Conservation (phyloP, 2,797 vertebrate species). For the Ispidina lecontei region DNA sequence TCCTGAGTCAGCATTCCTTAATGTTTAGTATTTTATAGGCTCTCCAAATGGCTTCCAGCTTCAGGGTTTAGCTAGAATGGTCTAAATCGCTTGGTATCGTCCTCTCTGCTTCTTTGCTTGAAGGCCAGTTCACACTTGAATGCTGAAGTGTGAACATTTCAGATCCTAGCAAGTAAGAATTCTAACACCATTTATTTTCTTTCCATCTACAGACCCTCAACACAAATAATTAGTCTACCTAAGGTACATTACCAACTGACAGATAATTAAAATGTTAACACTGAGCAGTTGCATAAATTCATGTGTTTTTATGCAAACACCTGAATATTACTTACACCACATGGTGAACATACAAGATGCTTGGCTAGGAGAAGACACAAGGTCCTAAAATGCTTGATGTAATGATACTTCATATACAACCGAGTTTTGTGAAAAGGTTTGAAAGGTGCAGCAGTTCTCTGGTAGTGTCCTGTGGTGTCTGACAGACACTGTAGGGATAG, state of each 20-base stretch:
- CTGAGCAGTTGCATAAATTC: background rate
- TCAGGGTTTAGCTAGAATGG: background rate
- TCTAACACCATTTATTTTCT: background rate
- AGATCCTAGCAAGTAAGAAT: background rate
- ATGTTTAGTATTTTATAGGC: background rate
- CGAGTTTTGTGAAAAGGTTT: background rate
- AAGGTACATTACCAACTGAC: background rate
- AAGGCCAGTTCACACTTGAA: background rate
- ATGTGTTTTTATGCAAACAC: background rate
- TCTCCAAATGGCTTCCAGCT: background rate
- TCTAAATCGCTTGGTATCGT: background rate
- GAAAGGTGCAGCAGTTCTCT: background rate
- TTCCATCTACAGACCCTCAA: background rate
- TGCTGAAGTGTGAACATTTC: background rate
- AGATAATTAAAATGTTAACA: background rate
- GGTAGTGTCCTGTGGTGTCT: background rate
- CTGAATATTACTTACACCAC: background rate
- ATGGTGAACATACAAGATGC: background rate
- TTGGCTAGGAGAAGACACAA: background rate
- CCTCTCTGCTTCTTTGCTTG: background rate
- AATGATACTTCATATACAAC: background rate
- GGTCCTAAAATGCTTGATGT: background rate
- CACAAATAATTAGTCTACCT: background rate
- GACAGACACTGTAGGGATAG: background rate
- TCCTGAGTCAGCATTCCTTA: background rate